These are phyloP conservation scores for Pomphorhynchus laevis DNA, from an alignment of 1,140 invertebrate genomes.

Conservation along the genomic window DNA sequence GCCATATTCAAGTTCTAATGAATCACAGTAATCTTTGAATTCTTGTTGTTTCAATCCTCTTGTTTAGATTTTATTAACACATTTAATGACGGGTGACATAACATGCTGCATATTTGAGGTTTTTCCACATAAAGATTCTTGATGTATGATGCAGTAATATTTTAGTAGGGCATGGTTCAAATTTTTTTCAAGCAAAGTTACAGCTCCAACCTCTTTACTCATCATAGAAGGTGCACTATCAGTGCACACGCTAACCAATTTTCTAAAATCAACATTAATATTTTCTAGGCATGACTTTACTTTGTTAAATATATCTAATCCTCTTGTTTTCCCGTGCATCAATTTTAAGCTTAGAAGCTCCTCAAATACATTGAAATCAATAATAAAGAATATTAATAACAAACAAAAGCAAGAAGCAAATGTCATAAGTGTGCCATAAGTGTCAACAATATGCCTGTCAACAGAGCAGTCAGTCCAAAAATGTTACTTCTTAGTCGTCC, in stretches of 20 bases:
- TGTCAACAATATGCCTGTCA: no score
- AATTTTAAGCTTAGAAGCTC: conserved; percentile 13
- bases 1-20: conserved; percentile 14
- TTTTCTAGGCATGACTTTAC: conserved; percentile 10
- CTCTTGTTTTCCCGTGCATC: no score
- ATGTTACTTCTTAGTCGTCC: no score
- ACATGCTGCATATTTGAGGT: conserved; percentile 12
- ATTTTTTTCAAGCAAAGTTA: conserved; percentile 11
- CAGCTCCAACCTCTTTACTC: conserved; percentile 15
- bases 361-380: conserved; percentile 13
- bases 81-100: conserved; percentile 14
- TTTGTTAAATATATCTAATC: conserved; percentile 14
- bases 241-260: conserved; percentile 13
- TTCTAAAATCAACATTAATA: conserved; percentile 11
- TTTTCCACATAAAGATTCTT: conserved; percentile 14
- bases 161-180: conserved; percentile 9
- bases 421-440: no score
- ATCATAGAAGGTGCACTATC: no score
- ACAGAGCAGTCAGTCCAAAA: no score
- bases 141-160: conserved; percentile 16
- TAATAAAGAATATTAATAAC: no score
- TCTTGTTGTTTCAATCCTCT: conserved; percentile 14
- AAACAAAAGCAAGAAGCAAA: no score
- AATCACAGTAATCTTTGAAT: conserved; percentile 15
- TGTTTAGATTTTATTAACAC: conserved; percentile 15